phyloP scores from a whole-genome alignment of 2,113 vertebrate species.

The Rhea pennata region DNA sequence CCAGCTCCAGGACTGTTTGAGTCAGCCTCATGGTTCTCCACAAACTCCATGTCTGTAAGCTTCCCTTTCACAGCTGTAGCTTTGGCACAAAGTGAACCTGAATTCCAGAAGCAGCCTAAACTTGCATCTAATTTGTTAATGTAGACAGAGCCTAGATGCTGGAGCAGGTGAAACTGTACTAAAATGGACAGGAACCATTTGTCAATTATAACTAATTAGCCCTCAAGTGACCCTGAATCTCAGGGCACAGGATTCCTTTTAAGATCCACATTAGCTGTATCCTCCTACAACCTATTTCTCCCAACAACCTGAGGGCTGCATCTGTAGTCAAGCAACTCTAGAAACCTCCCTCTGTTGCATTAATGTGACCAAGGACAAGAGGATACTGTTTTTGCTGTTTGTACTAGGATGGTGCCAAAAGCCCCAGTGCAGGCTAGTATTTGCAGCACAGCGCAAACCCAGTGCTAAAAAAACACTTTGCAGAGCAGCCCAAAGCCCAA shows the following conservation, averaged over 20 bases:
- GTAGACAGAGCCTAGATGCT: not conserved
- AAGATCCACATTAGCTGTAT: not conserved
- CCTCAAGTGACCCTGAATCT: not conserved
- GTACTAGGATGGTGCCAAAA: not conserved
- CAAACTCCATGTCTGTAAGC: fast-evolving
- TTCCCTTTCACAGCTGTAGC: not conserved
- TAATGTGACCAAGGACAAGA: not conserved
- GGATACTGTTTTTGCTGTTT: not conserved
- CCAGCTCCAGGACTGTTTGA: not conserved
- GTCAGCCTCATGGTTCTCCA: not conserved
- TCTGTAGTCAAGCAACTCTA: not conserved
- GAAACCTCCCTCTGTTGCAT: not conserved
- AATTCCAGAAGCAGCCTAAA: not conserved
- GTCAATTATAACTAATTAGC: not conserved
- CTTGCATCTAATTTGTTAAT: not conserved
- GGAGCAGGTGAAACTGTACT: not conserved
- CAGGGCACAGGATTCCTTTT: not conserved
- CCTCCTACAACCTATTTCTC: not conserved
- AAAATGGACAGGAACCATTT: fast-evolving
- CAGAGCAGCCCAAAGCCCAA: not conserved
- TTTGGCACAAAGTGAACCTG: not conserved
- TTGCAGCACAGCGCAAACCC: not conserved
- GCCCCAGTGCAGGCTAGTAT: fast-evolving
- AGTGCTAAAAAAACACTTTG: not conserved
- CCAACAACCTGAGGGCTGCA: not conserved